Conservation (phyloP, 2,113 vertebrate species). For the Pteruthius melanotis region DNA sequence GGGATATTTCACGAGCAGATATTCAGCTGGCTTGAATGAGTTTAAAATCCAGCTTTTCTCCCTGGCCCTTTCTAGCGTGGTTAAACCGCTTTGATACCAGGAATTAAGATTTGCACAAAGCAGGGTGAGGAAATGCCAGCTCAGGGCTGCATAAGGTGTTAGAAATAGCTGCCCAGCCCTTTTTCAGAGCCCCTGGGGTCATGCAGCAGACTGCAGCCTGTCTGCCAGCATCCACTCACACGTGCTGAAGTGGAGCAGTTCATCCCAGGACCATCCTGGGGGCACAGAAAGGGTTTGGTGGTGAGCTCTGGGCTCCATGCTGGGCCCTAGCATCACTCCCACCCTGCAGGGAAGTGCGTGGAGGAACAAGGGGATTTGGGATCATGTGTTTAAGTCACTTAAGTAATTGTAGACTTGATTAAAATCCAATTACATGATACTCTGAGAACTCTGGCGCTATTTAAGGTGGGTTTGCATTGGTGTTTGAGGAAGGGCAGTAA, state of each 20-base stretch:
- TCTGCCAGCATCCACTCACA: not conserved
- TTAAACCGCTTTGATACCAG: not conserved
- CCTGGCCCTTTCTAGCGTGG: not conserved
- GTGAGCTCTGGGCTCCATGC: not conserved
- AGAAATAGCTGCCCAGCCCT: not conserved
- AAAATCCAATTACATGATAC: conserved; percentile 21
- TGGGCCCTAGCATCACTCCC: not conserved
- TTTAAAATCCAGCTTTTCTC: conserved; percentile 6
- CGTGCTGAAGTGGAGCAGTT: not conserved
- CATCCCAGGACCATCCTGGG: not conserved
- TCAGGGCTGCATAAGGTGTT: not conserved
- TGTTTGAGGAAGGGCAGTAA: not conserved
- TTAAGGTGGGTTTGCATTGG: not conserved
- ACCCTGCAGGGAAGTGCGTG: not conserved
- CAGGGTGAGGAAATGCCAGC: not conserved
- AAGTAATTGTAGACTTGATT: conserved; percentile 13
- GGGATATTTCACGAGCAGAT: not conserved
- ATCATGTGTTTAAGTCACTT: conserved; percentile 55
- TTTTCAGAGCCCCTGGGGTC: not conserved
- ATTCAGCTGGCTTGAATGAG: not conserved
- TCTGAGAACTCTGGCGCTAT: not conserved
- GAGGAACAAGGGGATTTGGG: conserved; percentile 42
- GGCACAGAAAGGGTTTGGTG: not conserved
- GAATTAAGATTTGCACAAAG: not conserved
- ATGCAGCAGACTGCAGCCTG: not conserved